Evolutionary conservation across 2,888 invertebrate species (phyloP).

Genomic region (Quadroppia sp.): DNA sequence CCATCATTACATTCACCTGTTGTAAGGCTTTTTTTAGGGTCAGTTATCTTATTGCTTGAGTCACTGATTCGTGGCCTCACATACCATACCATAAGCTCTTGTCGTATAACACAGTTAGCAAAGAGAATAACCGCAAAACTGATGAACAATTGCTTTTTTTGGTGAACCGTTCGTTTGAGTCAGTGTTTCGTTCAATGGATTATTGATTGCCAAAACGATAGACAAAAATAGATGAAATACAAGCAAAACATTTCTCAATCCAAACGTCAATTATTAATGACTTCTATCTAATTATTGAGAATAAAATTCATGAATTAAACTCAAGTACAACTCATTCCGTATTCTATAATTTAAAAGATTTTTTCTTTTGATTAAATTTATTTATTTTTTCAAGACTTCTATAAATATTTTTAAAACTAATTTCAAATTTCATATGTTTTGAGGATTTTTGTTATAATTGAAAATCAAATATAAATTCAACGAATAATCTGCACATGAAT

Average conservation of each 20-base stretch:
- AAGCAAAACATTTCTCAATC: not conserved
- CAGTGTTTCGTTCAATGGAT: not conserved
- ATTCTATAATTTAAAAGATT: too few relatives aligned
- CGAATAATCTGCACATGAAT: too few relatives aligned
- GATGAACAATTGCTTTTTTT: not conserved
- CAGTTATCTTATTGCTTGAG: not conserved
- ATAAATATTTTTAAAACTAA: too few relatives aligned
- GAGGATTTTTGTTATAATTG: too few relatives aligned
- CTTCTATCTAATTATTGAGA: constrained; percentile 6
- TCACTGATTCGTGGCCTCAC: not conserved
- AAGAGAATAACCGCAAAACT: not conserved
- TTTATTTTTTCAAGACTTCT: too few relatives aligned
- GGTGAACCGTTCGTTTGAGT: not conserved
- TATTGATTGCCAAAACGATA: not conserved
- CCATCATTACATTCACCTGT: constrained; percentile 4
- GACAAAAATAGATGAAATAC: not conserved
- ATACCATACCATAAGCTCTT: not conserved
- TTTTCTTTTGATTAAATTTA: too few relatives aligned
- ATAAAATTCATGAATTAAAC: constrained; percentile 3
- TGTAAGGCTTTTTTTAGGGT: not conserved
- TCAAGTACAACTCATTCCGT: too few relatives aligned
- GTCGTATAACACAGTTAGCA: not conserved
- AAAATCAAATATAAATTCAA: too few relatives aligned
- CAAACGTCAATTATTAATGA: constrained; percentile 8
- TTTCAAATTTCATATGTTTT: too few relatives aligned